Percentiles rank a stretch among this genome's conserved stretches.
phyloP scores from a whole-genome alignment of 2,113 vertebrate genomes.

The Onychostoma macrolepis region DNA sequence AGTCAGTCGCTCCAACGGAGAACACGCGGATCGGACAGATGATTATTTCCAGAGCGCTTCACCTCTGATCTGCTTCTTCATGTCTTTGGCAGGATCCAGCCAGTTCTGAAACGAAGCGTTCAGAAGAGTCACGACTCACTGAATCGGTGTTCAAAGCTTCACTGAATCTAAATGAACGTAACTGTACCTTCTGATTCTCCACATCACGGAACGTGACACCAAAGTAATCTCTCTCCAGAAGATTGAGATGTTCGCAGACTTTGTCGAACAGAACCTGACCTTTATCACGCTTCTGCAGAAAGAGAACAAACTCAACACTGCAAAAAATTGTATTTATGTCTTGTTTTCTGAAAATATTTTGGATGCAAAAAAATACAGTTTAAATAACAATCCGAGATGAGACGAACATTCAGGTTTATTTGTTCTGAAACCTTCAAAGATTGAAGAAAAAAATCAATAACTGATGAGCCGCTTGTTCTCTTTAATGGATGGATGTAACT shows the following conservation, averaged over 20 bases:
- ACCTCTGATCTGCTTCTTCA: constrained; percentile 99
- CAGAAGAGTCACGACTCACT: background rate
- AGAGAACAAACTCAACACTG: constrained; percentile 31
- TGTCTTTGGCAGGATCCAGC: constrained; percentile 95
- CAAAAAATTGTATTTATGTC: too few relatives aligned
- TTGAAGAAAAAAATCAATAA: too few relatives aligned
- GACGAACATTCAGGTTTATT: too few relatives aligned
- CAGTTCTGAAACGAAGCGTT: constrained; percentile 83
- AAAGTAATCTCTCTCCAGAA: constrained; percentile 90
- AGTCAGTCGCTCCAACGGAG: background rate
- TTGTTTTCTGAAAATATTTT: too few relatives aligned
- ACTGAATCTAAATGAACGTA: background rate
- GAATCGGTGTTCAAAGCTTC: constrained; percentile 2
- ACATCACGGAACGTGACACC: constrained; percentile 85
- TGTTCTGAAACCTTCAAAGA: background rate
- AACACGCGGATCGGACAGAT: background rate
- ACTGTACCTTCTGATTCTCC: constrained; percentile 86
- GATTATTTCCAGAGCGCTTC: constrained; percentile 58
- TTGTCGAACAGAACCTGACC: constrained; percentile 87
- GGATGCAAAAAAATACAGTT: too few relatives aligned
- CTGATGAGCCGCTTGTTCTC: background rate
- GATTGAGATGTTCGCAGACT: constrained; percentile 88
- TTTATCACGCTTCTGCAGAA: constrained; percentile 82
- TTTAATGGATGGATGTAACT: background rate
- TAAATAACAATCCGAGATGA: too few relatives aligned